phyloP scores from a whole-genome alignment of 2,888 invertebrate species.

The Ctenicera cuprea region DNA sequence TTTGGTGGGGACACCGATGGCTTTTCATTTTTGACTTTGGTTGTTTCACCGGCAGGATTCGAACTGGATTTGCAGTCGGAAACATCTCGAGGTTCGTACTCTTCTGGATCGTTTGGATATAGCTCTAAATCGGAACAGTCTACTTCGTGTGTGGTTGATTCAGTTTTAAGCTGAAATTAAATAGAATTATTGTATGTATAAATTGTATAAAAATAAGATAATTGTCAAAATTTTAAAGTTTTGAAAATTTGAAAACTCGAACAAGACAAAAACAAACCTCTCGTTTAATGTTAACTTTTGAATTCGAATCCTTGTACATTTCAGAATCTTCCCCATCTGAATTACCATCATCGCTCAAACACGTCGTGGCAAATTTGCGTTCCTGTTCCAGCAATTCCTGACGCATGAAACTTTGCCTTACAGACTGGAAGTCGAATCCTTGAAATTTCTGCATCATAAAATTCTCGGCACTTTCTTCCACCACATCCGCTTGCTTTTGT shows the following conservation, averaged over 20 bases:
- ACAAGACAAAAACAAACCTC: too few species aligned
- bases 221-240: too few species aligned
- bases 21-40: constrained; percentile 10
- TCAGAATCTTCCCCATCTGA: constrained; percentile 42
- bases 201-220: too few species aligned
- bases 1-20: constrained; percentile 62
- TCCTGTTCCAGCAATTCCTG: constrained; percentile 65
- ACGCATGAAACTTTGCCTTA: constrained; percentile 67
- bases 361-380: background rate
- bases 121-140: constrained; percentile 33
- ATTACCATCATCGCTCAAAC: constrained; percentile 42
- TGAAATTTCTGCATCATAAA: constrained; percentile 69
- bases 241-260: too few species aligned
- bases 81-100: constrained; percentile 5
- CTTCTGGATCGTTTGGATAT: constrained; percentile 17
- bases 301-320: constrained; percentile 1
- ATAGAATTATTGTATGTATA: background rate
- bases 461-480: constrained; percentile 61
- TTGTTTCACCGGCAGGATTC: background rate
- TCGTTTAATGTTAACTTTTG: background rate
- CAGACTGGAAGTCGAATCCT: constrained; percentile 66
- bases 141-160: background rate
- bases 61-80: background rate
- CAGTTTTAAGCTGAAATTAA: constrained; percentile 16
- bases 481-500: constrained; percentile 37